Percentiles rank a stretch among this genome's conserved stretches.
Evolutionary conservation across 53 echinoderm and acorn worm species (phyloP).

Genomic region (Arbacia lixula): DNA sequence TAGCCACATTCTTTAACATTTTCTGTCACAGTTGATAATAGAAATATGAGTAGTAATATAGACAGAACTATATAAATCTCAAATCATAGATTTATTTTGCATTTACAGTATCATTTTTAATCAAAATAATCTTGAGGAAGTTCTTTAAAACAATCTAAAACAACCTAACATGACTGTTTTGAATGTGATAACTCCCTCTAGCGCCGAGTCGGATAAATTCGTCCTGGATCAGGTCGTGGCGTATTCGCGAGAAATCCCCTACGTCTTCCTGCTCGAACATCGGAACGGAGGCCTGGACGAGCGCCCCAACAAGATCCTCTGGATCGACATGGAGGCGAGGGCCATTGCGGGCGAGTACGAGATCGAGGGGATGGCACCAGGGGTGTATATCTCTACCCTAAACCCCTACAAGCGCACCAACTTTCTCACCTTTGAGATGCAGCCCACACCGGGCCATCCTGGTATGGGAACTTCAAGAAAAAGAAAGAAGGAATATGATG

Average conservation of each 20-base stretch:
- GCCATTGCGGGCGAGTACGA: constrained; percentile 76
- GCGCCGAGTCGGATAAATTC: constrained; percentile 74
- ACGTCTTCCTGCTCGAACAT: constrained; percentile 80
- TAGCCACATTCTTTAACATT: too few relatives aligned
- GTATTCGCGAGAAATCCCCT: constrained; percentile 83
- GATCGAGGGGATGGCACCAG: constrained; percentile 47
- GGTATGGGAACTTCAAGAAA: too few relatives aligned
- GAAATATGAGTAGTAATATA: too few relatives aligned
- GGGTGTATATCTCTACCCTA: constrained; percentile 32
- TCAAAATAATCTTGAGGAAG: too few relatives aligned
- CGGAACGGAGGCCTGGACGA: constrained; percentile 73
- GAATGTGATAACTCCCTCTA: too few relatives aligned
- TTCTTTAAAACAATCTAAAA: too few relatives aligned
- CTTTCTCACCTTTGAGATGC: constrained; percentile 51
- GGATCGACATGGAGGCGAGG: constrained; percentile 69
- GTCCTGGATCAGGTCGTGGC: constrained; percentile 78
- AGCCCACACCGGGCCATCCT: constrained; percentile 32
- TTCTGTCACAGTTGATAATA: too few relatives aligned
- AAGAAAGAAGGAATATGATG: too few relatives aligned
- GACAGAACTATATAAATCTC: too few relatives aligned
- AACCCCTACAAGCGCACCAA: constrained; percentile 46
- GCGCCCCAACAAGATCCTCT: constrained; percentile 84
- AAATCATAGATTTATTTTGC: too few relatives aligned
- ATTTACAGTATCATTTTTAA: too few relatives aligned
- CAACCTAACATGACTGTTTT: too few relatives aligned